Percentiles rank a stretch among this genome's conserved stretches.
Conservation (phyloP, 2,113 vertebrate species). For the Burhinus bistriatus region DNA sequence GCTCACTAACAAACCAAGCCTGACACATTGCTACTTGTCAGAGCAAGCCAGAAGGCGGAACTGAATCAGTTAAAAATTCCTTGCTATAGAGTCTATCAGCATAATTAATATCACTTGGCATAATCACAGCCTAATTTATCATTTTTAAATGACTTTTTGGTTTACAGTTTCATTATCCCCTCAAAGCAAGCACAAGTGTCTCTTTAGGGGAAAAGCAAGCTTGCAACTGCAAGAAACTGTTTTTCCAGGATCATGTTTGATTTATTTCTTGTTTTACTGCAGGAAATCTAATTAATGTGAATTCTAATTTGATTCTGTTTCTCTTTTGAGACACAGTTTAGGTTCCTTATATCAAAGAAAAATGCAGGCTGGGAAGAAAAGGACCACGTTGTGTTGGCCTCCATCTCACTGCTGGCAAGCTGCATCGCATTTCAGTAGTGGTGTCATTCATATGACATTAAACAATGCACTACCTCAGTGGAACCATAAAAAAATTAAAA, state of each 20-base stretch:
- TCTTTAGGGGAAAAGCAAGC: conserved; percentile 42
- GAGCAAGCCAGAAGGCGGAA: background rate
- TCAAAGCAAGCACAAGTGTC: conserved; percentile 35
- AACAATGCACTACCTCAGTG: background rate
- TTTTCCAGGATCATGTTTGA: conserved; percentile 19
- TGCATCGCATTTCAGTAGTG: background rate
- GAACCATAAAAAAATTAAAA: background rate
- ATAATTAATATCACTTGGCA: conserved; percentile 59
- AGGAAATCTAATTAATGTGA: conserved; percentile 58
- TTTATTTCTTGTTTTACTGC: conserved; percentile 44
- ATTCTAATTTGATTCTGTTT: conserved; percentile 55
- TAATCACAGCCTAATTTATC: conserved; percentile 42
- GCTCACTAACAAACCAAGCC: background rate
- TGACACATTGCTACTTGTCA: background rate
- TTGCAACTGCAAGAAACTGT: background rate
- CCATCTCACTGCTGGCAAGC: background rate
- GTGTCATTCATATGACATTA: background rate
- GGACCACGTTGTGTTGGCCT: background rate
- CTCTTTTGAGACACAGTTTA: conserved; percentile 36
- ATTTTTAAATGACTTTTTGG: conserved; percentile 24
- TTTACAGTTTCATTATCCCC: conserved; percentile 28
- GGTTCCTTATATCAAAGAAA: conserved; percentile 10
- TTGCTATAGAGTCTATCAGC: conserved; percentile 19
- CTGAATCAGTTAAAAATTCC: background rate
- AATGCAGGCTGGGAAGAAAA: background rate